phyloP scores from a whole-genome alignment of 2,888 invertebrate species.

The Leptopilina drosophilae region DNA sequence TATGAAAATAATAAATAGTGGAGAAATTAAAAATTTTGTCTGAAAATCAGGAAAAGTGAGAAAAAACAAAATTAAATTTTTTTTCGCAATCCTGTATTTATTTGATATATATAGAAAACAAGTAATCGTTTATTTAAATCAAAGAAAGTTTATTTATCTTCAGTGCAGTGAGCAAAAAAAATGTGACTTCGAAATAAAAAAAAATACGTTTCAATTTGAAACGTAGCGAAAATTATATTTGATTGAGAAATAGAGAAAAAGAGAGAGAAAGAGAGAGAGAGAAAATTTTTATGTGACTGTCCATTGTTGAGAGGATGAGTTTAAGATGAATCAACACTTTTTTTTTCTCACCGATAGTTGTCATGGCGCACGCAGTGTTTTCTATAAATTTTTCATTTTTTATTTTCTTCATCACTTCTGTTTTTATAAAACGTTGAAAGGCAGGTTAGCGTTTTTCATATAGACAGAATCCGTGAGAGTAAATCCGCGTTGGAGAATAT shows the following conservation, averaged over 20 bases:
- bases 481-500: slow-evolving; percentile 8
- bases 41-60: no score
- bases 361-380: background rate
- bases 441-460: background rate
- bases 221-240: background rate
- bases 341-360: background rate
- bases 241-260: no score
- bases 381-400: background rate
- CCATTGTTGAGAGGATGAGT: background rate
- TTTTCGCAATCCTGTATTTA: no score
- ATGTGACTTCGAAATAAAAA: no score
- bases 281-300: background rate
- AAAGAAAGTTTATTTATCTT: no score
- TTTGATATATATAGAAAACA: no score
- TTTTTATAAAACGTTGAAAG: slow-evolving; percentile 9
- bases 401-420: background rate
- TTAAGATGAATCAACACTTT: slow-evolving; percentile 13
- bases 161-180: no score
- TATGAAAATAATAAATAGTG: no score
- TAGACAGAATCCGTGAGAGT: background rate
- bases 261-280: no score
- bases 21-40: no score
- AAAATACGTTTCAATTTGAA: background rate
- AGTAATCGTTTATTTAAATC: no score
- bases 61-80: no score